Evolutionary conservation across 1,140 invertebrate species (phyloP), one percentile per base, ranked within the genome.

Genomic region (Dermatophagoides farinae): DNA sequence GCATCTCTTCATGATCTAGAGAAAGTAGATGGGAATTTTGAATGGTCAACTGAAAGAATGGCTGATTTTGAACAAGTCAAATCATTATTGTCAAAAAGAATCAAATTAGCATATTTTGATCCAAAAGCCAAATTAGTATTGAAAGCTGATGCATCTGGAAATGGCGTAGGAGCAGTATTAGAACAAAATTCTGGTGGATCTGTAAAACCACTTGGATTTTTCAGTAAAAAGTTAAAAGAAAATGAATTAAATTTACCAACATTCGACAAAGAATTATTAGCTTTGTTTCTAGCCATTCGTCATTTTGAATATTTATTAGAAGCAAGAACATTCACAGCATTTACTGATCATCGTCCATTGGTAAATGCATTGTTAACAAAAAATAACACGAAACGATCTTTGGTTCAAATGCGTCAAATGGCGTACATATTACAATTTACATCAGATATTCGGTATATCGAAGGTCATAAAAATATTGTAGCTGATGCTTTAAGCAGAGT

Each of bases 271-370:
- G 63, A 68, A 44, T 55, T 67, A 1, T 60, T 67, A 1, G 67
- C 68, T 1, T 57, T 68, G 6, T 67, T 66, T 50, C 11, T 51
- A 1, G 61, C 66, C 11, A 61, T 72, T 9, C 65, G 66, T 40
- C 62, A 67, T 57, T 70, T 70, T 57, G 49, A 61, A 22, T 61
- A 68, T 61, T 46, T 68, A 38, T 20, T 71, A 0, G 68, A 71
- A 62, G 65, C 64, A 4, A 59, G 68, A 52, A 2, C 59, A 16
- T 68, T 72, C 55, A 60, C 23, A 0, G 23, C 68, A 14, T 65
- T 20, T 20, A 68, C 68, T 0, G 65, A 71, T 60, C 69, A 70
- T 53, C 14, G 31, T 11, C 14, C 55, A 18, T 38, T 57, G 5
- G 41, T n/a, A 9, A 51, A 8, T 12, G 55, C 39, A 52, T 11